These are phyloP conservation scores for Maconellicoccus hirsutus DNA, from an alignment of 1,140 invertebrate species.

Conservation along the genomic window DNA sequence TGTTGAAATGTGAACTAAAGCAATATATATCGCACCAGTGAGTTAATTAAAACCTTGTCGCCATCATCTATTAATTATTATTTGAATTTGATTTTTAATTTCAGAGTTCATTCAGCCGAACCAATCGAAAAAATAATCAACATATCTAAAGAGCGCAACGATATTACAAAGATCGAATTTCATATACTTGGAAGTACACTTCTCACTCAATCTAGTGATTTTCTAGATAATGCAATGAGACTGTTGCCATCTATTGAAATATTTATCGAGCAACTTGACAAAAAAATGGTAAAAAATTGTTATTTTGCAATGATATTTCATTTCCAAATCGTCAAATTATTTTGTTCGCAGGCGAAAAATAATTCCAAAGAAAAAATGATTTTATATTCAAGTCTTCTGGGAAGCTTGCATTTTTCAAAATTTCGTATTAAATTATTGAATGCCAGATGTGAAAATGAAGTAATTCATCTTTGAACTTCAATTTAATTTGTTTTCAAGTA, in stretches of 20 bases:
- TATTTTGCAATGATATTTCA: background rate
- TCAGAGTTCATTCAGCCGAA: background rate
- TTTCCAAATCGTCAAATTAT: background rate
- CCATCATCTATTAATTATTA: background rate
- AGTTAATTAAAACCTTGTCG: background rate
- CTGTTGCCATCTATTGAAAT: background rate
- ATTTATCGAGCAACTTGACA: background rate
- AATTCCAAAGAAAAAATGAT: background rate
- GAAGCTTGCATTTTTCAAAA: background rate
- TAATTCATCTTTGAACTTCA: background rate
- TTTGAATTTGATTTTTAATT: background rate
- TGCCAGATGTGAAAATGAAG: background rate
- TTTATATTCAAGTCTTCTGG: background rate
- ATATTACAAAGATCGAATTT: background rate
- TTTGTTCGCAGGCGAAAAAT: background rate
- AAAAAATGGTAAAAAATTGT: background rate
- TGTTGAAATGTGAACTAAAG: background rate
- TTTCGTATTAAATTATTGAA: background rate
- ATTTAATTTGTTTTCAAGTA: background rate
- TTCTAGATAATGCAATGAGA: background rate
- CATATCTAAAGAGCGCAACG: background rate
- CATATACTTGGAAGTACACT: background rate
- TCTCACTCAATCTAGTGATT: background rate
- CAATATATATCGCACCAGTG: background rate
- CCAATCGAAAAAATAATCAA: background rate